Base-by-base conservation (phyloP, 2,888 invertebrate genomes). In the Yponomeuta plumbellus region DNA sequence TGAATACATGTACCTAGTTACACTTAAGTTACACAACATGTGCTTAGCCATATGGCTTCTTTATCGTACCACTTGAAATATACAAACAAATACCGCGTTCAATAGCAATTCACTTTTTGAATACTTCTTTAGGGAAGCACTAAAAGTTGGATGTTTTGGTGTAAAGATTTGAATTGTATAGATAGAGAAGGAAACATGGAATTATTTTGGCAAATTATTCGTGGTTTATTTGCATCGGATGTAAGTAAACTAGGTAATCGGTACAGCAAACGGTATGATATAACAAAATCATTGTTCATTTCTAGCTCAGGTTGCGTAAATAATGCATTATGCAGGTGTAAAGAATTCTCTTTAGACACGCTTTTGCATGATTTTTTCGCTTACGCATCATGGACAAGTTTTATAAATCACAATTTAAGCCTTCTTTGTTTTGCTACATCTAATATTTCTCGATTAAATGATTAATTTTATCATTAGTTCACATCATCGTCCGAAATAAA, bases 41-140 rank as follows among this genome's bases (percentile, higher is more conserved):
- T 84, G 85, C 76, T 75, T 71, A 69, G 77, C 84, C 87, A 86
- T 81, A 81, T 87, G 88, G 83, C 79, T 80, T 78, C 76, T 72
- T 80, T 83, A 81, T 80, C 80, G 75, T 73, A 75, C 74, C 79
- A 81, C 83, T 85, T 83, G 75, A 75, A 75, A 74, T 71, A 70
- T 22, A 34, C 34, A 72, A 71, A 72, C 73, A 71, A 74, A 74
- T 76, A 72, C 13, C 20, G 34, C 40, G n/a, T 17, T 26, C 26
- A n/a, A 23, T 34, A 17, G 34, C 34, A 17, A 22, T 11, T 26
- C 23, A 11, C n/a, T n/a, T 23, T 34, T 13, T 61, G 11, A 3
- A 23, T 17, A 4, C 11, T n/a, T 26, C 61, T 34, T 34, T n/a
- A 34, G 59, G 8, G 17, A 52, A 52, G 17, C 17, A 3, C 13